Base-by-base conservation (phyloP, 1,140 invertebrate species). In the Nephila pilipes region DNA sequence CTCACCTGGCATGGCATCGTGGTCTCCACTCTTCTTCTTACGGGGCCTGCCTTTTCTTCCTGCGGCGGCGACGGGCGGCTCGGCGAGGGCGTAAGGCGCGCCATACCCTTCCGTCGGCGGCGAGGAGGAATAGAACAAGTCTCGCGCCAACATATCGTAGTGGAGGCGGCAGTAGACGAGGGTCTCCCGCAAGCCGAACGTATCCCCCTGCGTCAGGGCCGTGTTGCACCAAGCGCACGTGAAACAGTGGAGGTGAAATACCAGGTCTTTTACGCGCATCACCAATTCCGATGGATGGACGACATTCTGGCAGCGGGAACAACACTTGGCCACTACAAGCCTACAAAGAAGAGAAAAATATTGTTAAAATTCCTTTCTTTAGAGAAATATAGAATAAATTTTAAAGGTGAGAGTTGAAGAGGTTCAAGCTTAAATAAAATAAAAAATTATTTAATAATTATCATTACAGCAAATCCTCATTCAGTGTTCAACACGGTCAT, bases 211-310 rank as follows among this genome's bases (percentile, higher is more conserved):
- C 38, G 95, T 95, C 36, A 97, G 95, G 55, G 95, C 95, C 79
- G 95, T 94, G 87, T 97, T 97, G 96, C 98, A 99, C 83, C 97
- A 97, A 22, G 97, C 97, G 95, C 98, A 99, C 2, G 97, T 97
- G 96, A 99, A 99, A 96, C 98, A 99, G 91, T 97, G 97, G 75
- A 98, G 96, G 95, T 99, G 98, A 95, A 98, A 99, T 79, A 99
- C 98, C 94, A 97, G 96, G 94, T 98, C 98, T 25, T 95, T 95
- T 0, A 98, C 98, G 93, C 98, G 96, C 98, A 99, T 99, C 95
- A 99, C 98, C 94, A 99, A 96, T 96, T 99, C 98, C 94, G 97
- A 97, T 14, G 98, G 97, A 18, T 97, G 97, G 94, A 99, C 96
- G 94, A 97, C 98, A 65, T 97, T 97, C 22, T 97, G 97, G 95